Evolutionary conservation across 2,113 vertebrate genomes (phyloP), one percentile per base, ranked within the genome.

Genomic region (Carettochelys insculpta): DNA sequence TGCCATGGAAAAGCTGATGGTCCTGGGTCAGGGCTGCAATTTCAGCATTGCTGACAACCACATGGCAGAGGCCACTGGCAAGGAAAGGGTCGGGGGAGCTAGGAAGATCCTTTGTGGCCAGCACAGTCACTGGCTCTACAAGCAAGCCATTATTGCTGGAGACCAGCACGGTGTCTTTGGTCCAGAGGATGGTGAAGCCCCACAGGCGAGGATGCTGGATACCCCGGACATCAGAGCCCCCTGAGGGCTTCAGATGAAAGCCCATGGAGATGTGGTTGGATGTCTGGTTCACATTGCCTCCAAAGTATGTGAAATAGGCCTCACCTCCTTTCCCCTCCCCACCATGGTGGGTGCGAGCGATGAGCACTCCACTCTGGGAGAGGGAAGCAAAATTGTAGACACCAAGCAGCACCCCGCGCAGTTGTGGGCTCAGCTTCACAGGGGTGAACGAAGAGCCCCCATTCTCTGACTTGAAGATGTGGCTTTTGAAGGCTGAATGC

Each of bases 251-350:
- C 24, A 76, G 14, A 2, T 31, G 13, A 31, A 90, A 91, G 6
- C 8, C 6, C 34, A 47, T 11, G 41, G 51, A 82, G 17, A 11
- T 71, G 10, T 14, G 45, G 4, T 2, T 50, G 4, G 19, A 10
- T 5, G 4, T 10, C 8, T 0, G 9, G 3, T 38, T 27, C 16
- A 0, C 3, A 8, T 31, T 0, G 5, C 34, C n/a, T 27, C 27
- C 29, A 1, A 9, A 24, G 17, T 76, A 79, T 41, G 12, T n/a
- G 19, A 89, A 89, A 56, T 56, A n/a, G 22, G 27, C 22, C 25
- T 3, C 45, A 10, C 25, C 22, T 1, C 4, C 5, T 16, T 65
- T 68, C 14, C 5, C 38, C 11, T 20, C 17, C 1, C 6, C 1
- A 16, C 41, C 8, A 5, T 4, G 7, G 31, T 47, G 1, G 1